phyloP scores from a whole-genome alignment of 2,797 vertebrate genomes.

The Carapus acus region DNA sequence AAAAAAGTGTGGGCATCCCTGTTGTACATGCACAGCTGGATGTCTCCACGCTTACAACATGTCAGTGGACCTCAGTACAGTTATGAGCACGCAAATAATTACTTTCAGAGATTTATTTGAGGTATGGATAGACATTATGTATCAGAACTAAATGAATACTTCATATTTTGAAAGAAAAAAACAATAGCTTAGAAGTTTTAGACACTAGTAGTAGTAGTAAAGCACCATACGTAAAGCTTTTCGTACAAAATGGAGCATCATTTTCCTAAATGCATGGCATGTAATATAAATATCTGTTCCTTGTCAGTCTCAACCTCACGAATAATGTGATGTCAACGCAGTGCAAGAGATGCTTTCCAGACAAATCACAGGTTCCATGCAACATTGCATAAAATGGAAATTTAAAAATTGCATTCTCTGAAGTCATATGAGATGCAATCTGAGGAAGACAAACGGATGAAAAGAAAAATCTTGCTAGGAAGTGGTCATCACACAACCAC shows the following conservation, averaged over 20 bases:
- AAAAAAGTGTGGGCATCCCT: too few relatives aligned
- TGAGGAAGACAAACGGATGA: too few relatives aligned
- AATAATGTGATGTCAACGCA: constrained; percentile 32
- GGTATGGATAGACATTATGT: constrained; percentile 32
- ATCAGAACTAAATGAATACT: constrained; percentile 38
- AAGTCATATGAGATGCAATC: not conserved
- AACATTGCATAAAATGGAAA: not conserved
- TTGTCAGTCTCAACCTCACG: constrained; percentile 6
- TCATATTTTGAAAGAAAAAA: constrained; percentile 34
- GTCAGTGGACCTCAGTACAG: too few relatives aligned
- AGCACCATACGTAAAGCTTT: not conserved
- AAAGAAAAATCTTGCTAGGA: too few relatives aligned
- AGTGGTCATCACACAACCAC: too few relatives aligned
- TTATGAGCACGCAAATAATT: not conserved
- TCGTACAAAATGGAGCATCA: not conserved
- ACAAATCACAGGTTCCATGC: not conserved
- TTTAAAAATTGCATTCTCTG: not conserved
- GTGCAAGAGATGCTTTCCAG: constrained; percentile 21
- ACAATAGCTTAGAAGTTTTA: not conserved
- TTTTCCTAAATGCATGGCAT: not conserved
- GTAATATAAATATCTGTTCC: not conserved
- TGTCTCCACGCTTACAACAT: too few relatives aligned
- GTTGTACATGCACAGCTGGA: too few relatives aligned
- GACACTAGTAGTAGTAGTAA: not conserved
- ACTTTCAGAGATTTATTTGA: constrained; percentile 25